Evolutionary conservation across 2,888 invertebrate species (phyloP), one percentile per base, ranked within the genome.

Genomic region (Colostygia pectinataria): DNA sequence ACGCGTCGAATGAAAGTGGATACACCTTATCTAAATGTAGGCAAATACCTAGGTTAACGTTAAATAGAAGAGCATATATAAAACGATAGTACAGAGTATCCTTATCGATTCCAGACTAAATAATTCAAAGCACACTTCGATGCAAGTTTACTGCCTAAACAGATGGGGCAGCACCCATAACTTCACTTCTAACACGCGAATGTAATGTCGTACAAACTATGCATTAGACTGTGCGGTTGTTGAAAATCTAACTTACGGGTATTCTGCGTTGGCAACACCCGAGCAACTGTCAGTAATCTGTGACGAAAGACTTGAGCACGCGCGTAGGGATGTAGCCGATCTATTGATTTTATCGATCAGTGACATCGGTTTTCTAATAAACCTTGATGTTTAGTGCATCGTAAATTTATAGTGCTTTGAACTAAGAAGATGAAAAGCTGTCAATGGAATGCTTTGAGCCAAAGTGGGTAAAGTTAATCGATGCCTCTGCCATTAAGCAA

Each of bases 111-210:
- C 27, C 33, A 33, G 27, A 39, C 25, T 46, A 39, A 46, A 40
- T 46, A 40, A 40, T 39, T 38, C 45, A 34, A 34, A 34, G 13
- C 32, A 45, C 34, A 39, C 36, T 37, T 37, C 27, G 15, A 13
- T 36, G 10, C 28, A 25, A 41, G 25, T 48, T 48, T 41, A 48
- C 24, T 37, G 41, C 31, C 41, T 31, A 39, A 40, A 37, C 41
- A 48, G 41, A 48, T 41, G 31, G 40, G 40, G 7, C 27, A 34
- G 20, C 20, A 14, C 10, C 31, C 34, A 40, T 46, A 39, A 46
- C 28, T 46, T 46, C 7, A 6, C 38, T 27, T 32, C 7, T 12
- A 27, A 46, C 45, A 46, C 23, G 33, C 13, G 20, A 3, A 13
- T 25, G 18, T 34, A 20, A 34, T 25, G 20, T 5, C 8, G 4